Base-by-base conservation (phyloP, 2,113 vertebrate species). In the Mohoua ochrocephala region DNA sequence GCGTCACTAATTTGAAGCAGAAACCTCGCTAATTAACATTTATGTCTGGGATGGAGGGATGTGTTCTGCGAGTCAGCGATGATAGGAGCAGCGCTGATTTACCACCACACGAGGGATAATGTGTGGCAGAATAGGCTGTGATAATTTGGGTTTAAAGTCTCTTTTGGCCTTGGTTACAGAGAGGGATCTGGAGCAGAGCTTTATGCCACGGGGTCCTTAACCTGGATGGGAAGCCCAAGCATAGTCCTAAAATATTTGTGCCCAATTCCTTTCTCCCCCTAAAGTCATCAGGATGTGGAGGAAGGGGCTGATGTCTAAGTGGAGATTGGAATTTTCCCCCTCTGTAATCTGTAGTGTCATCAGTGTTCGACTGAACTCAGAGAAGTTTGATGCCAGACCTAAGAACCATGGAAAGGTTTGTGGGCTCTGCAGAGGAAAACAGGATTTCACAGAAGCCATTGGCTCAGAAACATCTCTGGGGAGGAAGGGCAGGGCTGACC, bases 11-110 rank as follows among this genome's bases (percentile, higher is more conserved):
- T 95, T 84, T 86, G 84, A 90, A 93, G 81, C 65, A 92, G 78
- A 93, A 91, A 94, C 68, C 22, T 93, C 41, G 9, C 50, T 97
- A 94, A 93, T 96, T 93, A 94, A 49, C n/a, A 15, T 84, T 95
- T 73, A 53, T 68, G 61, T n/a, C 71, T 77, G 44, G 45, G 89
- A 67, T 53, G 64, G 52, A 95, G 63, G 37, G 45, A 41, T 69
- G 68, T 49, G 44, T 65, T 95, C 94, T 84, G 79, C 84, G 44
- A 79, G 77, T 70, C 69, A 65, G 42, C 0, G 0, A 27, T 39
- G 64, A 53, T 50, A 13, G 5, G 56, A 80, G 56, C 11, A 37
- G 41, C 22, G 64, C 27, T 83, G 54, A 79, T 95, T 81, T 80
- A 45, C 30, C 31, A 71, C 33, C 39, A 64, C 53, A 59, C 68